These are phyloP conservation scores for Hemiprocne comata DNA, from an alignment of 2,113 vertebrate species.

Conservation along the genomic window DNA sequence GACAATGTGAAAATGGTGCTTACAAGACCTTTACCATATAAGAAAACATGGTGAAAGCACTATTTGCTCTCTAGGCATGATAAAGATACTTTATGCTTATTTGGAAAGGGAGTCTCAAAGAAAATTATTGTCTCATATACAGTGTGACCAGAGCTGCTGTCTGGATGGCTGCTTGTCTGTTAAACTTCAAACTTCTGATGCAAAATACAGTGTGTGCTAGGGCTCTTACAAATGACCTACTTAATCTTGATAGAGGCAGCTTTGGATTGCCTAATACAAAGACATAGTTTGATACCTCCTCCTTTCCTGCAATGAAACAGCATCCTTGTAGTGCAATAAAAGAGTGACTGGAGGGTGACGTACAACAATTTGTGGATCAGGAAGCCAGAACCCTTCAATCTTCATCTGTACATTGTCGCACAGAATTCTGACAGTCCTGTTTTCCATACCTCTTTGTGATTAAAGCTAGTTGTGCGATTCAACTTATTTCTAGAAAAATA, in stretches of 20 bases:
- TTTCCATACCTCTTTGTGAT: neutral
- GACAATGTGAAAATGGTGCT: neutral
- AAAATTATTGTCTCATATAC: neutral
- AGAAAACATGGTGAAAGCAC: neutral
- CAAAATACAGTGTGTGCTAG: neutral
- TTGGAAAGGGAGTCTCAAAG: neutral
- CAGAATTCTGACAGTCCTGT: neutral
- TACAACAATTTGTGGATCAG: neutral
- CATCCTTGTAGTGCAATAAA: neutral
- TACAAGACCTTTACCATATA: neutral
- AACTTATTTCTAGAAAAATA: neutral
- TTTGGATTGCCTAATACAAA: neutral
- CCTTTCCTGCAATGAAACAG: accelerated
- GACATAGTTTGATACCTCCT: neutral
- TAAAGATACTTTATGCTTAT: neutral
- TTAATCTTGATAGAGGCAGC: slow-evolving; percentile 1
- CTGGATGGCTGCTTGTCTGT: neutral
- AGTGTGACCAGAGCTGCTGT: neutral
- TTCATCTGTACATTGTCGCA: neutral
- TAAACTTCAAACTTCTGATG: neutral
- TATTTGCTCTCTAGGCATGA: neutral
- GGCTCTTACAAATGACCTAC: neutral
- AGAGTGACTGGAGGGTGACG: neutral
- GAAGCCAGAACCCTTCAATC: neutral
- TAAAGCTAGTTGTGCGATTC: neutral